Evolutionary conservation across 1,140 invertebrate genomes (phyloP), one percentile per base, ranked within the genome.

Genomic region (Trigoniulus corallinus): DNA sequence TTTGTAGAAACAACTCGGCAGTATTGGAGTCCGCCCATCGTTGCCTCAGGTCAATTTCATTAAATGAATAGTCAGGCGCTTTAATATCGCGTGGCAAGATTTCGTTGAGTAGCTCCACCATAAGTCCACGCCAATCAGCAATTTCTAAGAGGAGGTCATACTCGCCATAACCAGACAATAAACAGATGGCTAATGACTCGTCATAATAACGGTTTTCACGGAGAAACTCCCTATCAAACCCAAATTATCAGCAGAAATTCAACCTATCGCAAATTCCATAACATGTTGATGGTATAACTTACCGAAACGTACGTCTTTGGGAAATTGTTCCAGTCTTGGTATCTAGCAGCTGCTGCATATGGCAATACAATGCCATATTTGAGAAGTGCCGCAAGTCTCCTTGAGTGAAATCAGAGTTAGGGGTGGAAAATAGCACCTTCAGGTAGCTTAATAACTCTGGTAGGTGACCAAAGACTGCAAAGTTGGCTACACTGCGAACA

Each of bases 401-500:
- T 45, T 72, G 64, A 29, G 72, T 72, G 53, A 81, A 66, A 50
- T 82, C 76, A 22, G 71, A 52, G 65, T 68, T 54, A 69, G 70
- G 56, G 64, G 68, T 56, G 61, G 65, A 56, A 74, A 75, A 62
- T 62, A 80, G 53, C 67, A 70, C 60, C 46, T 72, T 72, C 1
- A 80, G 66, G 57, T 74, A 77, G 48, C 71, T 74, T 50, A 84
- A 70, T 37, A 84, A 64, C 55, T 83, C 79, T 37, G 71, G 72
- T 10, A 80, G 76, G 58, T 78, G 74, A 2, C 82, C 81, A 56
- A 75, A 72, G 43, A 76, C 74, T 49, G 82, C 80, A 58, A 86
- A 73, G 64, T 82, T 81, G 20, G 82, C 69, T 15, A 82, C 76
- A 52, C 78, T 74, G 55, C 81, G 80, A 42, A 81, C 68, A 48